Evolutionary conservation across 2,113 vertebrate genomes (phyloP), one percentile per base, ranked within the genome.

Genomic region (Dasyornis broadbenti): DNA sequence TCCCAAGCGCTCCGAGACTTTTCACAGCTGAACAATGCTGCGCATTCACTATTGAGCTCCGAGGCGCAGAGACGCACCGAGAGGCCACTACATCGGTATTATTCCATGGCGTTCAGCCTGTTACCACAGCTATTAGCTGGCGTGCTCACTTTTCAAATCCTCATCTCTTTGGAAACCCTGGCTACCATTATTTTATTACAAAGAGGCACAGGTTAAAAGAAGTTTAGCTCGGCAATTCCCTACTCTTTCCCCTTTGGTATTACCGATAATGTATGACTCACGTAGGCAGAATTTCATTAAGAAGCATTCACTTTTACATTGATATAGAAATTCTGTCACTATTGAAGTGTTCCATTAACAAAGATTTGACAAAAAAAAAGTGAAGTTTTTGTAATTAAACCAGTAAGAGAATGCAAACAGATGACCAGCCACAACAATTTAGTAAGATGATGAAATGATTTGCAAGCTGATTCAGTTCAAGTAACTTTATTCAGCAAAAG

Each of bases 91-190:
- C 92, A 40, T 11, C 4, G 65, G 59, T 68, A 80, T 94, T 92
- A 92, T 95, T 91, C 60, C 31, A 7, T 40, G 6, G 45, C 47
- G n/a, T 69, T 80, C 76, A 65, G 90, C 73, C 78, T 86, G 37
- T 68, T 86, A 93, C 66, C 49, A 12, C 27, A 70, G 93, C 82
- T 94, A 91, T 96, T 92, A 96, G 83, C 81, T 56, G 77, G 78
- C 73, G 2, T 91, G 93, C 92, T 96, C 90, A 45, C 96, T 91
- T 95, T 96, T 96, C 92, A 94, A 75, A 59, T 33, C 86, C 47
- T 57, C 93, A 64, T 94, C 94, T 93, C 90, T 95, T 47, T 88
- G 95, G 96, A 96, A 97, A 97, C 82, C 57, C 39, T 28, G 63
- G 64, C 63, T 60, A 59, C 89, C 84, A 69, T 95, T 93, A 90